Percentiles rank a stretch among this genome's conserved stretches.
Conservation (phyloP, 2,888 invertebrate genomes). For the Oscheius sp. region DNA sequence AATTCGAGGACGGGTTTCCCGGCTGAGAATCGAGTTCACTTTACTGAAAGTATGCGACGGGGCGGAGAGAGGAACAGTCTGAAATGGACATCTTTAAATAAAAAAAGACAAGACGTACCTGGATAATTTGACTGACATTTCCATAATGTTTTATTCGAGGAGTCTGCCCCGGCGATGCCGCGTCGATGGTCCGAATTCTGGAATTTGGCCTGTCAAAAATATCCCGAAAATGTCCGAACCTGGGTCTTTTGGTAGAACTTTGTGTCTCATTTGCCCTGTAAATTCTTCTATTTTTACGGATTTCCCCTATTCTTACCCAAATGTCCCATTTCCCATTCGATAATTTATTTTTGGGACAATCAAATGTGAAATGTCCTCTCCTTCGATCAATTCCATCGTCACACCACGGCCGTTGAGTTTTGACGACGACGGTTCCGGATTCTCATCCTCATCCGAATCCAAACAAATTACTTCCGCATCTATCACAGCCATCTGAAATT, state of each 20-base stretch:
- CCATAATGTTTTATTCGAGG: neutral
- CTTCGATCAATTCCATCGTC: neutral
- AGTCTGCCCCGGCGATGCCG: neutral
- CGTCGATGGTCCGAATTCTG: neutral
- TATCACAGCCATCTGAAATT: neutral
- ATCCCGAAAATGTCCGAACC: too few relatives aligned
- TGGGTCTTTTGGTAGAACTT: too few relatives aligned
- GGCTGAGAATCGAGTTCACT: too few relatives aligned
- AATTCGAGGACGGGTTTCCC: too few relatives aligned
- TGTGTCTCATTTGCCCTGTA: neutral
- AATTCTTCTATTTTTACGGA: neutral
- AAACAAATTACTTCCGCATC: conserved; percentile 17
- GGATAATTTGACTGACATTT: neutral
- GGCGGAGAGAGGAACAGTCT: neutral
- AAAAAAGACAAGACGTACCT: neutral
- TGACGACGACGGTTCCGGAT: neutral
- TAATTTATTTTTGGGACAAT: neutral
- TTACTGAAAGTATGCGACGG: neutral
- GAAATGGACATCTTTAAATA: neutral
- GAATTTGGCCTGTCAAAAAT: too few relatives aligned
- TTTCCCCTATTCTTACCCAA: neutral
- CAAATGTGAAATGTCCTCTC: neutral
- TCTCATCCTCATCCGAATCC: conserved; percentile 6
- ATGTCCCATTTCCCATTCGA: neutral
- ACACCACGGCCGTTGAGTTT: neutral